Evolutionary conservation across 2,113 vertebrate genomes (phyloP).

Genomic region (Galeopterus variegatus): DNA sequence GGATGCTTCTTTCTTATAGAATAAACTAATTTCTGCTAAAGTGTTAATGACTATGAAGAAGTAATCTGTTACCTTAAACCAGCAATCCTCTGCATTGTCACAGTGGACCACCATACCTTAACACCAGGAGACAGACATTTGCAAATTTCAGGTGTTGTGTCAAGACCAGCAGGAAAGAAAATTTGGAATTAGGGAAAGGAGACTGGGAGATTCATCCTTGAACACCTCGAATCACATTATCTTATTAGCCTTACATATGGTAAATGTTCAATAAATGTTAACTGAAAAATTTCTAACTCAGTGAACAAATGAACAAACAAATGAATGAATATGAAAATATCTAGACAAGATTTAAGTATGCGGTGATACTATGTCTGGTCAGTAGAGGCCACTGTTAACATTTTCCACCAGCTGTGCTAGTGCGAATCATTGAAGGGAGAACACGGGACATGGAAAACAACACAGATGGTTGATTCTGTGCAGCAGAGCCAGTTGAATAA

Average conservation of each 20-base stretch:
- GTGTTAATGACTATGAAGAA: neutral
- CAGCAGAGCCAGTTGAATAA: neutral
- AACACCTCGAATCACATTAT: neutral
- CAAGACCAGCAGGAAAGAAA: neutral
- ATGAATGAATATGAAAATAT: neutral
- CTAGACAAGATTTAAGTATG: neutral
- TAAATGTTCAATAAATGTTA: neutral
- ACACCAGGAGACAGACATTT: neutral
- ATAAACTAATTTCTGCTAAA: constrained; percentile 53
- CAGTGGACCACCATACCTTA: neutral
- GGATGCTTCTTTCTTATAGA: neutral
- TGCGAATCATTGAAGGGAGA: neutral
- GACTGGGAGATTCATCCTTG: neutral
- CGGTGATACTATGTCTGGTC: constrained; percentile 42
- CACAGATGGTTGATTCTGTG: neutral
- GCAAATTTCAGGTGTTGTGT: neutral
- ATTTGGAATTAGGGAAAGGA: neutral
- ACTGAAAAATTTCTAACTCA: neutral
- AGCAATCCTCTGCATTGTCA: neutral
- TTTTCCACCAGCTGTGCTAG: neutral
- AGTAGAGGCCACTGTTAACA: constrained; percentile 72
- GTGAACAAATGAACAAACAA: neutral
- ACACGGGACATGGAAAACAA: neutral
- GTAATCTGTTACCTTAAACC: neutral
- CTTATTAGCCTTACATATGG: neutral